Base-by-base conservation (phyloP, 1,140 invertebrate genomes). In the Zaprionus lachaisei region DNA sequence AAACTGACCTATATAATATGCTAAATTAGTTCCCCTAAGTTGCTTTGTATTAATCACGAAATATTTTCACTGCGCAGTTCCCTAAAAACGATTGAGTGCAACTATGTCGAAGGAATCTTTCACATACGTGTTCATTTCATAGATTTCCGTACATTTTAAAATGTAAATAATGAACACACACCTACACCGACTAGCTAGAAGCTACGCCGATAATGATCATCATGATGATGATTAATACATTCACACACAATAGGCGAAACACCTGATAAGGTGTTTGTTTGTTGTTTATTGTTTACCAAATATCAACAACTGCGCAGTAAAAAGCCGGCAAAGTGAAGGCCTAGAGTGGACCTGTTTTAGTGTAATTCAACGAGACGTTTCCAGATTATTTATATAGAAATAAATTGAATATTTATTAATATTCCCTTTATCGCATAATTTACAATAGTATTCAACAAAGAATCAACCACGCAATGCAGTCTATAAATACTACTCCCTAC, bases 241-340 rank as follows among this genome's bases (percentile, higher is more conserved):
- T 66, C 37, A 7, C 38, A 37, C 15, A n/a, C 37, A 51, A 49
- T 67, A 66, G 67, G 54, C 28, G 67, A 83, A 74, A 78, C 83
- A 86, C 77, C 80, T 86, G 83, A 87, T 83, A 38, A 76, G 44
- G 57, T 47, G 44, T 61, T 51, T 79, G 71, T 81, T 69, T 54
- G 17, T 72, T 76, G 51, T 75, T 83, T 70, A 71, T 86, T 86
- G 77, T 86, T 83, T 80, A 87, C 72, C 72, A 87, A 87, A 87
- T 65, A 86, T 80, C 44, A 80, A 80, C 83, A 86, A 66, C 67
- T 70, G 66, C 80, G 80, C 80, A 83, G 72, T 87, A 79, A 64
- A 79, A 79, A 83, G 80, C 83, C 83, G 83, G 81, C 79, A 81
- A 86, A 63, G 31, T 14, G 47, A 55, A 24, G 4, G 24, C n/a